phyloP scores from a whole-genome alignment of 2,113 vertebrate genomes.

The Eleginops maclovinus region DNA sequence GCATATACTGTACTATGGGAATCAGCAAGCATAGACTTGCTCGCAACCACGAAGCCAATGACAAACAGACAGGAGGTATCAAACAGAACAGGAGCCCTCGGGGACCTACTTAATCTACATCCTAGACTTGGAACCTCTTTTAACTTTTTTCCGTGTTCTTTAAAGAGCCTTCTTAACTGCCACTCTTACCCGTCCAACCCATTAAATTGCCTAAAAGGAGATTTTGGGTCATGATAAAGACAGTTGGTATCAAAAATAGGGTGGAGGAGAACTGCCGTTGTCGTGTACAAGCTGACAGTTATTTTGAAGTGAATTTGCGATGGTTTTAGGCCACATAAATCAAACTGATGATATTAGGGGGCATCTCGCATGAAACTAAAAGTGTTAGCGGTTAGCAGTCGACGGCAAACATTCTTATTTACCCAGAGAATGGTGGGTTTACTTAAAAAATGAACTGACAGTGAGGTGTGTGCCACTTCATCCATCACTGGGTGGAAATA shows the following conservation, averaged over 20 bases:
- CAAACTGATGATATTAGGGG: conserved; percentile 63
- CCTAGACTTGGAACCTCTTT: conserved; percentile 64
- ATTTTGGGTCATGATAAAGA: conserved; percentile 54
- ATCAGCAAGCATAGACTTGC: neutral
- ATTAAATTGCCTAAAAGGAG: conserved; percentile 52
- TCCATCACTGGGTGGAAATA: conserved; percentile 82
- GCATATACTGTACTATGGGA: neutral
- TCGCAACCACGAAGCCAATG: conserved; percentile 55
- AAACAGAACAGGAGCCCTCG: conserved; percentile 60
- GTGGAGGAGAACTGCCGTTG: conserved; percentile 36
- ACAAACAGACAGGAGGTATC: conserved; percentile 60
- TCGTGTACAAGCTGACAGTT: conserved; percentile 51
- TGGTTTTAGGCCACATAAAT: conserved; percentile 56
- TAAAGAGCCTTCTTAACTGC: conserved; percentile 44
- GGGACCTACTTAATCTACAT: conserved; percentile 60
- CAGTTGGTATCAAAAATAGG: conserved; percentile 32
- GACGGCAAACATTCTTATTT: conserved; percentile 81
- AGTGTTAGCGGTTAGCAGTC: conserved; percentile 64
- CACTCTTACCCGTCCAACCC: conserved; percentile 55
- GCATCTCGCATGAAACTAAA: conserved; percentile 54
- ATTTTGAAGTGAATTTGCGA: conserved; percentile 25
- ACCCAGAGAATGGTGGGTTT: conserved; percentile 76
- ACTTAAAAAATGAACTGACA: conserved; percentile 85
- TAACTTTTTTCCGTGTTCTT: conserved; percentile 46
- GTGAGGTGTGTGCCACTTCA: conserved; percentile 75